These are phyloP conservation scores for Hoplostethus atlanticus DNA, from an alignment of 2,797 vertebrate genomes.

Conservation along the genomic window DNA sequence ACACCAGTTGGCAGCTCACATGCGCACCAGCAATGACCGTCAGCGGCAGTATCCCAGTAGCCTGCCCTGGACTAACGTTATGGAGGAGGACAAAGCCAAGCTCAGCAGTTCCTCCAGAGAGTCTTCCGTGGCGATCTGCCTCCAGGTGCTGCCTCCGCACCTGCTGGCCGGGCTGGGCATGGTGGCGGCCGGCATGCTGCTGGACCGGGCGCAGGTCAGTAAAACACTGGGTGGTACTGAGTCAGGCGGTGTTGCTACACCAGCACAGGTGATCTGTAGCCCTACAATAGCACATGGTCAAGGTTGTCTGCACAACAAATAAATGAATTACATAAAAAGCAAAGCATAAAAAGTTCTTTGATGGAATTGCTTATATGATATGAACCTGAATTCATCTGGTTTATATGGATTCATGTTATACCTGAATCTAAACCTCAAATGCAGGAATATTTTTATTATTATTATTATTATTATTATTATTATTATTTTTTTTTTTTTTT, in stretches of 20 bases:
- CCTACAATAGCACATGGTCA: no score
- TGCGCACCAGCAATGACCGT: conserved; percentile 13
- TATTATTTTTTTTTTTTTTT: no score
- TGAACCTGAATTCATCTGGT: neutral
- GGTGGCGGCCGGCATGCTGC: conserved; percentile 89
- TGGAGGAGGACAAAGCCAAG: conserved; percentile 70
- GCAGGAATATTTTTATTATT: no score
- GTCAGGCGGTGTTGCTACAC: neutral
- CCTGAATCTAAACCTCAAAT: no score
- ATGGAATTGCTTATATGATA: neutral
- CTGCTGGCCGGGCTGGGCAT: conserved; percentile 90
- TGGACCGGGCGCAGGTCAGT: conserved; percentile 91
- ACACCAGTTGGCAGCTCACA: conserved; percentile 15
- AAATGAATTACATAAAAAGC: no score
- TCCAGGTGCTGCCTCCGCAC: conserved; percentile 89
- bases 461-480: no score
- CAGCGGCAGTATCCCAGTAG: neutral
- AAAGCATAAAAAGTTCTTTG: neutral
- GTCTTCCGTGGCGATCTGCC: conserved; percentile 78
- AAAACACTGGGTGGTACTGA: neutral
- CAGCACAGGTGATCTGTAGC: neutral
- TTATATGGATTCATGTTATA: no score
- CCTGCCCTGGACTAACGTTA: conserved; percentile 36
- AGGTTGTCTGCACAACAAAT: no score
- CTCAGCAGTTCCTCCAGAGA: conserved; percentile 75